phyloP scores from a whole-genome alignment of 1,140 invertebrate species.

The Colletes gigas region DNA sequence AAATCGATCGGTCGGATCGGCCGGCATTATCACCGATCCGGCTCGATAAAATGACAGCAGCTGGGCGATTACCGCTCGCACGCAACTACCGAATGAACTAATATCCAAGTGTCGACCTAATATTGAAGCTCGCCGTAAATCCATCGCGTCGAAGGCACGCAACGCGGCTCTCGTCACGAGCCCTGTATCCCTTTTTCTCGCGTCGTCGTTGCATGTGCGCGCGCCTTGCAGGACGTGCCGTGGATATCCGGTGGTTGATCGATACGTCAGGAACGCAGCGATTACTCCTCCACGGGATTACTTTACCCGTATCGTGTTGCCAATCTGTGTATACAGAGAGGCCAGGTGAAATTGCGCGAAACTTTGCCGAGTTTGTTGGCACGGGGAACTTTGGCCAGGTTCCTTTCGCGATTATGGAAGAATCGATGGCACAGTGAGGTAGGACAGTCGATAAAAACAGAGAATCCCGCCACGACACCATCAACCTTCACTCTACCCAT shows the following conservation, averaged over 20 bases:
- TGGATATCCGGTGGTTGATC: slow-evolving; percentile 49
- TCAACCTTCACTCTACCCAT: too few species aligned
- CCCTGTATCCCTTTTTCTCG: slow-evolving; percentile 39
- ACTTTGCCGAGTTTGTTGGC: slow-evolving; percentile 2
- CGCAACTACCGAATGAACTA: slow-evolving; percentile 53
- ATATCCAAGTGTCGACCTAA: slow-evolving; percentile 52
- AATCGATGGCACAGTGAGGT: slow-evolving; percentile 1
- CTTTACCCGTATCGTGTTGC: slow-evolving; percentile 47
- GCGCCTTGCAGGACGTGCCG: slow-evolving; percentile 32
- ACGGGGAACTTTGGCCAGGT: not conserved
- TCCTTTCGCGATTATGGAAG: not conserved
- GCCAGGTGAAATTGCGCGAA: slow-evolving; percentile 25
- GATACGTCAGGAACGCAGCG: slow-evolving; percentile 49
- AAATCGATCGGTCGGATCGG: slow-evolving; percentile 1
- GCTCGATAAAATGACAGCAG: slow-evolving; percentile 23
- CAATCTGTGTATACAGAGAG: slow-evolving; percentile 35
- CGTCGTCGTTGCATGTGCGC: slow-evolving; percentile 28
- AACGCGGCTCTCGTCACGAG: slow-evolving; percentile 30
- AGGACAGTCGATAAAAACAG: too few species aligned
- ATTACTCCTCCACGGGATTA: slow-evolving; percentile 48
- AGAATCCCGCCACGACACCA: not conserved
- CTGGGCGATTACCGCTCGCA: slow-evolving; percentile 1
- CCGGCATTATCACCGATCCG: not conserved
- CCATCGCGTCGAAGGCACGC: slow-evolving; percentile 38
- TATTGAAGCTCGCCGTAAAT: slow-evolving; percentile 38